Evolutionary conservation across 1,140 invertebrate species (phyloP), one percentile per base, ranked within the genome.

Genomic region (Choristoneura fumiferana): DNA sequence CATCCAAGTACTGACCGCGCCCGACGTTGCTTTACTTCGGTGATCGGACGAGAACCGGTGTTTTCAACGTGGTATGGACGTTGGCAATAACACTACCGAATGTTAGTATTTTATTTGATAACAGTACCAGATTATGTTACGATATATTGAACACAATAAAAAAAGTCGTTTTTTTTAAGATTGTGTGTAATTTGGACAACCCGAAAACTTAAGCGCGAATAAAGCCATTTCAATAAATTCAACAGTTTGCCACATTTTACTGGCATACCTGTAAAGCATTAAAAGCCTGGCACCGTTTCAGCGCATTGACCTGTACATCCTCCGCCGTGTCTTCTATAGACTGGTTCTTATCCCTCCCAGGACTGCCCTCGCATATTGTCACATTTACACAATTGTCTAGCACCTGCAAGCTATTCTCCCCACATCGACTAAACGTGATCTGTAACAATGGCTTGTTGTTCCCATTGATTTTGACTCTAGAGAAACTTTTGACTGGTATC

Each of bases 261-360:
- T n/a, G n/a, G n/a, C n/a, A 2, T 29, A 87, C 89, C 86, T 89
- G 87, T 69, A 90, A 78, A 62, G 89, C 85, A 62, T 76, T 84
- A 75, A 89, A 90, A 71, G 89, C 86, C 72, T 90, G 89, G 69
- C 89, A 90, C 14, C 89, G 69, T 59, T 89, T 90, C 35, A 90
- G 69, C 17, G 80, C 72, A 56, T 87, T 82, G 22, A 69, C 57
- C 8, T 83, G 76, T 22, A 67, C 15, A 17, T 88, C 84, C 4
- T 86, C 83, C 4, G 57, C 63, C 0, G 71, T 73, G 13, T 84
- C 82, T 4, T 79, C 79, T 43, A 71, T 17, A 1, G 78, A 80
- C 38, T 70, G 34, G 35, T 76, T 78, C 5, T 74, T 80, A 0
- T 82, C 76, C n/a, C 67, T 76, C 5, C 54, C 13, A 18, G 52